Evolutionary conservation across 2,113 vertebrate genomes (phyloP), one percentile per base, ranked within the genome.

Genomic region (Tenebrosternarchus preto): DNA sequence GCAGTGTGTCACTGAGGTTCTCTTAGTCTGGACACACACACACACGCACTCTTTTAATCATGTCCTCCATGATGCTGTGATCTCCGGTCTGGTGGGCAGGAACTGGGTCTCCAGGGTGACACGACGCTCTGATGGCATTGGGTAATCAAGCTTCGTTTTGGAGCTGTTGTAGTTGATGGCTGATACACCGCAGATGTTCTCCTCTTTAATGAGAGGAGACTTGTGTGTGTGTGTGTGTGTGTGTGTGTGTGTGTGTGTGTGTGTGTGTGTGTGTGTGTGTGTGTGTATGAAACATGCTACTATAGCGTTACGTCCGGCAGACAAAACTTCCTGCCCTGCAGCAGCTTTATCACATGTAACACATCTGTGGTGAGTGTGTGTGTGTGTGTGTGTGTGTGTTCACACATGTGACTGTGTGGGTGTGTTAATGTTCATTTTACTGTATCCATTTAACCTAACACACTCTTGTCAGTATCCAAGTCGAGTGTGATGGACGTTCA

Each of bases 1-100:
- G 64, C 57, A 64, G 57, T 64, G 71, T 80, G 17, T 76, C 63
- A 60, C 31, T 80, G 60, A 1, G 29, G 5, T 16, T 66, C 17
- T 66, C 63, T 33, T 16, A 20, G 29, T 33, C 63, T 63, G 16
- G 8, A 50, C 43, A 15, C 43, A 50, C 43, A 50, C 43, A 50
- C 43, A 15, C 12, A 50, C 9, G 15, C 43, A 50, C 8, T 50
- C 43, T 50, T 50, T 50, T 50, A 50, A 50, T 50, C 43, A 50
- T 50, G 12, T 50, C 43, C 43, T 50, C 43, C 43, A 12, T 50
- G 43, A 12, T 50, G 43, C 43, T 50, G 43, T 50, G 12, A 50
- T 11, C 8, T 15, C 9, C 11, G 12, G 43, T 11, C 43, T 50
- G 43, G 8, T 50, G 43, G 12, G 43, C 43, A 50, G 43, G 43